phyloP scores from a whole-genome alignment of 2,113 vertebrate genomes.

The Pavo muticus region DNA sequence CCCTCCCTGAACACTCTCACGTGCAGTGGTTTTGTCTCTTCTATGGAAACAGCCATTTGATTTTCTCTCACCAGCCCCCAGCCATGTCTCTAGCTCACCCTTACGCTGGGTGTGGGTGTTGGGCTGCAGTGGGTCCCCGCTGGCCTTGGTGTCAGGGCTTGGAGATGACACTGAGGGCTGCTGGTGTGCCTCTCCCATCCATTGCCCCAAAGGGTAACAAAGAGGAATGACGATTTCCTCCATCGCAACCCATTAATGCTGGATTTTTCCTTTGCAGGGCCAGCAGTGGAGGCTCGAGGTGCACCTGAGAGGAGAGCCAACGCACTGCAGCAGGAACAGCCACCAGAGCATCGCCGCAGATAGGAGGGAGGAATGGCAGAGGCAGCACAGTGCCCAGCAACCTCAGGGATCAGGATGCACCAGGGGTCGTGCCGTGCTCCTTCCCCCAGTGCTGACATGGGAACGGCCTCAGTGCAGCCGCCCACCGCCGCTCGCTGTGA shows the following conservation, averaged over 20 bases:
- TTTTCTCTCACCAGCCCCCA: background rate
- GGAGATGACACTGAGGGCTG: background rate
- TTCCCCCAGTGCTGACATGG: background rate
- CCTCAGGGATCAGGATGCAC: accelerated
- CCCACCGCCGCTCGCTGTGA: accelerated
- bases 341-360: background rate
- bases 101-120: accelerated
- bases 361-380: background rate
- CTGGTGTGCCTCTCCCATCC: background rate
- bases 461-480: background rate
- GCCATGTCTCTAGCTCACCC: background rate
- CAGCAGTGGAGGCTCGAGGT: accelerated
- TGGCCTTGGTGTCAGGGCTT: background rate
- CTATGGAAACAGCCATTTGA: background rate
- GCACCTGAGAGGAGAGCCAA: background rate
- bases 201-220: accelerated
- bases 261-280: background rate
- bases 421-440: background rate
- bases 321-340: background rate
- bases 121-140: background rate
- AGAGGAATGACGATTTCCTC: accelerated
- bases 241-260: background rate
- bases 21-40: background rate
- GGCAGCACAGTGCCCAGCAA: background rate
- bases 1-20: background rate